Evolutionary conservation across 23 tunicate genomes (phyloP), one percentile per base, ranked within the genome.

Genomic region (Ciona savignyi): DNA sequence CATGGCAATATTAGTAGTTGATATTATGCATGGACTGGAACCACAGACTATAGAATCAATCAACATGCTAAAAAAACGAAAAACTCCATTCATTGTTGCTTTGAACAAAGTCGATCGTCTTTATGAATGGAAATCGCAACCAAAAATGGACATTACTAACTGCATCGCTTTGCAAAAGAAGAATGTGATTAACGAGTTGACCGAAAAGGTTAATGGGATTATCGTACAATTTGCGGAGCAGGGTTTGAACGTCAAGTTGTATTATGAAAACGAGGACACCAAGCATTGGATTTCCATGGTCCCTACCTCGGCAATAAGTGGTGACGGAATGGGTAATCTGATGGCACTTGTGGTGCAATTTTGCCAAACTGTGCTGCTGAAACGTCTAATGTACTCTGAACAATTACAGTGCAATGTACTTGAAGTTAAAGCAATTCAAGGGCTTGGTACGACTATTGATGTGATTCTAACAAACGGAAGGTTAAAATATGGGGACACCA

Each of bases 1-100:
- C 67, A 86, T 93, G 87, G 98, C 98, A 3, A 86, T 93, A 62
- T 65, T 93, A 32, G 98, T 93, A 4, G 98, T 93, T 26, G 98
- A 93, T 67, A 93, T 93, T 63, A 93, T 93, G 98, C 98, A 93
- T 51, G 98, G 98, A 9, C 93, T 93, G 42, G 98, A 93, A 81
- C 93, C 93, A 25, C 98, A 93, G 70, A 93, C 98, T 30, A 74
- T 86, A 33, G 98, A 93, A 49, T 93, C 98, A 1, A 86, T 93
- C 23, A 77, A 76, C 68, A 82, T 93, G 93, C 77, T 93, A 26
- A 77, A 77, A 86, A 93, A 93, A 78, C 73, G 74, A 33, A 86
- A 86, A 66, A 79, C 86, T 4, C 98, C 98, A 3, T 93, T 77
- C 56, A 74, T 93, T 29, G 93, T 93, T 31, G 98, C 98, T 0